These are phyloP conservation scores for Sphyrna mokarran DNA, from an alignment of 2,113 vertebrate species.

Conservation along the genomic window DNA sequence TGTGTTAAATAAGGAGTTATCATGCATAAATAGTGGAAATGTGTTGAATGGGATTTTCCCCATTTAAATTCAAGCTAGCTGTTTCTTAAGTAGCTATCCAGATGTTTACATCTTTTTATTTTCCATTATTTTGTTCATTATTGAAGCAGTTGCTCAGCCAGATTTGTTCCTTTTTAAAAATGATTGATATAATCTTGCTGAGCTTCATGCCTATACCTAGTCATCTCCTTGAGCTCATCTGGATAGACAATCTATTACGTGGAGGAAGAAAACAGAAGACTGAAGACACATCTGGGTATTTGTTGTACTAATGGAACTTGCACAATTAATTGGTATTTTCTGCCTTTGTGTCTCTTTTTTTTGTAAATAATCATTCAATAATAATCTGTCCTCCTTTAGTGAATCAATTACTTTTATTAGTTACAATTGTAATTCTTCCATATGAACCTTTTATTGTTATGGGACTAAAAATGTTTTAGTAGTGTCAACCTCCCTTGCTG, in stretches of 20 bases:
- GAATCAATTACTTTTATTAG: neutral
- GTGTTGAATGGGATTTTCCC: neutral
- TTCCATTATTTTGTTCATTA: neutral
- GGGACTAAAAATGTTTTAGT: neutral
- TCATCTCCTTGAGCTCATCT: neutral
- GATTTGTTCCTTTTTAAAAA: neutral
- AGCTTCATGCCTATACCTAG: neutral
- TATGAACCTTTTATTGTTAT: neutral
- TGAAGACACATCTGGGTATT: neutral
- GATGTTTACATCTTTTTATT: neutral
- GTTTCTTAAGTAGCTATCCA: neutral
- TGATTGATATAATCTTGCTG: neutral
- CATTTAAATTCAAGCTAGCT: neutral
- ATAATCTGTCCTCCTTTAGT: neutral
- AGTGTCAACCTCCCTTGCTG: neutral
- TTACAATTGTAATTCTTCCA: neutral
- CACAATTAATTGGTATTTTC: neutral
- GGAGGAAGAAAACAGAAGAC: neutral
- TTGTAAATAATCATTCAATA: neutral
- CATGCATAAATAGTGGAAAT: neutral
- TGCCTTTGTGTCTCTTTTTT: neutral
- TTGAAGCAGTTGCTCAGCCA: neutral
- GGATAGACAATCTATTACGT: neutral
- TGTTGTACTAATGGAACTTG: neutral
- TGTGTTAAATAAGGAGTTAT: neutral